A percentile compares a stretch with the other conserved stretches of the same genome.
phyloP scores from a whole-genome alignment of 2,797 vertebrate species.

The Anguilla obscura region DNA sequence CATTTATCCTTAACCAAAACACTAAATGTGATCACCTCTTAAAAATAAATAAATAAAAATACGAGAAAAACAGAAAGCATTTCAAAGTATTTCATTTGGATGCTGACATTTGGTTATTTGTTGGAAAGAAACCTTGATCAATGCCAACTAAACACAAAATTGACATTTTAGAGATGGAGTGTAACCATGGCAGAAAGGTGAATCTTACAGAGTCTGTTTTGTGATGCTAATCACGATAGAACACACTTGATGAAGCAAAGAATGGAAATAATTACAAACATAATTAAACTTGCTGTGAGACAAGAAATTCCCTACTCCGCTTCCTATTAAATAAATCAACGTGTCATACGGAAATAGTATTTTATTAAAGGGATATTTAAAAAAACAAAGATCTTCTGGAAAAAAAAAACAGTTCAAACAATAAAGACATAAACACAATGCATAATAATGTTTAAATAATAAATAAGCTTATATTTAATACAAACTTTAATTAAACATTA shows the following conservation, averaged over 20 bases:
- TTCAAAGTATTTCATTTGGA: too few relatives aligned
- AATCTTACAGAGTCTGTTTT: conserved; percentile 15
- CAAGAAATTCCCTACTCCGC: conserved; percentile 7
- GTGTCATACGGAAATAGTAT: neutral
- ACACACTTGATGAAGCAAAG: conserved; percentile 39
- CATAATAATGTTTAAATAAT: neutral
- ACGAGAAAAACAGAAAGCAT: too few relatives aligned
- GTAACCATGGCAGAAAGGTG: too few relatives aligned
- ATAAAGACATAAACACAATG: neutral
- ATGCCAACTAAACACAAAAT: too few relatives aligned
- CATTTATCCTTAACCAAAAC: too few relatives aligned
- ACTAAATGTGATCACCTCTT: conserved; percentile 9
- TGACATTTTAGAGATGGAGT: too few relatives aligned
- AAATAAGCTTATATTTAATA: neutral
- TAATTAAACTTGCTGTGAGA: conserved; percentile 37
- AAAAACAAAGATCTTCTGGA: neutral
- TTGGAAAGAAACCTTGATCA: too few relatives aligned
- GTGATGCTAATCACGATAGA: conserved; percentile 33
- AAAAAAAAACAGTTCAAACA: neutral
- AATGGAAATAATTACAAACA: conserved; percentile 43
- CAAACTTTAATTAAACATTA: neutral
- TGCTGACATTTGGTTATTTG: too few relatives aligned
- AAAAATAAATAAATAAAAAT: too few relatives aligned
- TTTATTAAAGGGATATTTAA: neutral
- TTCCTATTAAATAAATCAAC: conserved; percentile 39